Evolutionary conservation across 2,797 vertebrate genomes (phyloP).

Genomic region (Amblyraja radiata): DNA sequence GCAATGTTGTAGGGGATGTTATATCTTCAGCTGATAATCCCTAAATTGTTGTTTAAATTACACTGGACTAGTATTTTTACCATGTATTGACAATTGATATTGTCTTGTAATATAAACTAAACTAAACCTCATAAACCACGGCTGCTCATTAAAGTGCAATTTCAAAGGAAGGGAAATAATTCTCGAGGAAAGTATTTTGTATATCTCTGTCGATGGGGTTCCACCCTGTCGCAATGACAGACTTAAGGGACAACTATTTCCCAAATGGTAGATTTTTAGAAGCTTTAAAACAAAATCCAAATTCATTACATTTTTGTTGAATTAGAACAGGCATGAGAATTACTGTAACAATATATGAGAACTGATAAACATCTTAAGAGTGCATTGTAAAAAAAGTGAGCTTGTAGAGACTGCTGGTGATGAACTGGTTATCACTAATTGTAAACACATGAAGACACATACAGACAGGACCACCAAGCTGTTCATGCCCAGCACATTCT

Average conservation of each 20-base stretch:
- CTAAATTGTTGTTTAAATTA: conserved; percentile 45
- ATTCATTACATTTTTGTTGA: neutral
- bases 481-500: neutral
- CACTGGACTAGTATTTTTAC: conserved; percentile 61
- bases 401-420: neutral
- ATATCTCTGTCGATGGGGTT: neutral
- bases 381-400: neutral
- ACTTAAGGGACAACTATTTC: neutral
- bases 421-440: neutral
- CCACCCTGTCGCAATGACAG: neutral
- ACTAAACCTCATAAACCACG: neutral
- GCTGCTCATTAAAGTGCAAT: neutral
- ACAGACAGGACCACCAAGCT: neutral
- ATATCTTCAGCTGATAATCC: conserved; percentile 49
- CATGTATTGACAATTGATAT: conserved; percentile 57
- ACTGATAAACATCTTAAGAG: neutral
- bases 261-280: neutral
- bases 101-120: conserved; percentile 57
- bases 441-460: neutral
- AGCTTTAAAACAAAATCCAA: neutral
- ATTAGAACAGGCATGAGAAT: neutral
- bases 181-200: neutral
- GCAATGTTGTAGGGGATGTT: conserved; percentile 36
- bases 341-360: neutral
- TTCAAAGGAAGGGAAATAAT: neutral